phyloP scores from a whole-genome alignment of 2,113 vertebrate species.

The Actinemys pallida region DNA sequence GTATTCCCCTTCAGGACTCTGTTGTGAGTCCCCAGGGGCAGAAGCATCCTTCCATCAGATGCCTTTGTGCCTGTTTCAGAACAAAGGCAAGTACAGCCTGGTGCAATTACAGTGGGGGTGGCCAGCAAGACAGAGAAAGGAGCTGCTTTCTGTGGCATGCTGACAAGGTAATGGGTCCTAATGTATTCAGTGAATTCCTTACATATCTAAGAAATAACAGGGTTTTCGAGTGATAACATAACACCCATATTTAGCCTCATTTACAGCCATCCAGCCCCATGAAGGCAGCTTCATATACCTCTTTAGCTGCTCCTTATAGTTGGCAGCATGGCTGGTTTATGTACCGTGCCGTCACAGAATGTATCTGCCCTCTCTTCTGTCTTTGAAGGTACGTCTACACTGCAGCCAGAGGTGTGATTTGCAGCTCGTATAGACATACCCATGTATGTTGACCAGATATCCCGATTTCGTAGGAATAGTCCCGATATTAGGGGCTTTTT shows the following conservation, averaged over 20 bases:
- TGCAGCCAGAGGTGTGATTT: neutral
- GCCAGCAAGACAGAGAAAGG: neutral
- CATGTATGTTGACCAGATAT: too few relatives aligned
- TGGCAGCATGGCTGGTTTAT: neutral
- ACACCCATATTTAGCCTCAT: neutral
- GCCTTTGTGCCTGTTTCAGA: neutral
- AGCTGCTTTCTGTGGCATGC: neutral
- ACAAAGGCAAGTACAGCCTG: neutral
- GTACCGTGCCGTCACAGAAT: accelerated
- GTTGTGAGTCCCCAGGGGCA: neutral
- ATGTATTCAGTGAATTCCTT: neutral
- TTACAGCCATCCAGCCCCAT: neutral
- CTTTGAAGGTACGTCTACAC: neutral
- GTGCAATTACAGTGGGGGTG: neutral
- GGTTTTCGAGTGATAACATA: neutral
- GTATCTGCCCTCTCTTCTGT: neutral
- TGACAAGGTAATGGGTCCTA: neutral
- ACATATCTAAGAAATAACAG: neutral
- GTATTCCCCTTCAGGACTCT: neutral
- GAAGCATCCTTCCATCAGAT: neutral
- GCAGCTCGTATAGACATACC: neutral
- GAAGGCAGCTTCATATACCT: neutral
- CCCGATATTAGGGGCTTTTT: too few relatives aligned
- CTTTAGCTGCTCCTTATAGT: neutral
- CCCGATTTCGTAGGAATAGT: too few relatives aligned